Percentiles rank a stretch among this genome's conserved stretches.
phyloP scores from a whole-genome alignment of 2,113 vertebrate genomes.

The Onychorhynchus coronatus region DNA sequence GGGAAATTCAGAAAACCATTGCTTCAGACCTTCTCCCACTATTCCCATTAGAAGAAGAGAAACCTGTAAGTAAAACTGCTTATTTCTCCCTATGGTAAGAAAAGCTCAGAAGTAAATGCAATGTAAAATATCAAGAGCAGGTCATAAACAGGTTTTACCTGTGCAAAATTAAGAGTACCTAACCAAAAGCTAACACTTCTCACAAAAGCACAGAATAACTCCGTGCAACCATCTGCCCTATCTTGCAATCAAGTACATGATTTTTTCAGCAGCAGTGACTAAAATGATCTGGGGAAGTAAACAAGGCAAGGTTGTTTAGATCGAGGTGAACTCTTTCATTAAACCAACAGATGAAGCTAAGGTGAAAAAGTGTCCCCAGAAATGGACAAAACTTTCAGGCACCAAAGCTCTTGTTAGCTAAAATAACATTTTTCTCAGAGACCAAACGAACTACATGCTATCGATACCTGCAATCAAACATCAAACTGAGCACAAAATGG shows the following conservation, averaged over 20 bases:
- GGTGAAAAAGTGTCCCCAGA: neutral
- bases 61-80: neutral
- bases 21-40: neutral
- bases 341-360: neutral
- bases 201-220: neutral
- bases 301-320: neutral
- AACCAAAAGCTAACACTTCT: neutral
- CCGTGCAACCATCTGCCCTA: neutral
- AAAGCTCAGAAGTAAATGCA: neutral
- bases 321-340: neutral
- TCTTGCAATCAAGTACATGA: neutral
- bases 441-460: neutral
- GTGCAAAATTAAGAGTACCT: neutral
- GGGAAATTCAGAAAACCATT: neutral
- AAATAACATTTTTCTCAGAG: neutral
- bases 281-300: neutral
- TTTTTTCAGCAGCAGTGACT: neutral
- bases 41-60: neutral
- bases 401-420: neutral
- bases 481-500: neutral
- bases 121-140: neutral
- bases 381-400: neutral
- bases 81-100: neutral
- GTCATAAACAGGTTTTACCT: neutral
- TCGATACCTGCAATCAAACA: neutral